Evolutionary conservation across 2,113 vertebrate genomes (phyloP).

Genomic region (Hassar affinis): DNA sequence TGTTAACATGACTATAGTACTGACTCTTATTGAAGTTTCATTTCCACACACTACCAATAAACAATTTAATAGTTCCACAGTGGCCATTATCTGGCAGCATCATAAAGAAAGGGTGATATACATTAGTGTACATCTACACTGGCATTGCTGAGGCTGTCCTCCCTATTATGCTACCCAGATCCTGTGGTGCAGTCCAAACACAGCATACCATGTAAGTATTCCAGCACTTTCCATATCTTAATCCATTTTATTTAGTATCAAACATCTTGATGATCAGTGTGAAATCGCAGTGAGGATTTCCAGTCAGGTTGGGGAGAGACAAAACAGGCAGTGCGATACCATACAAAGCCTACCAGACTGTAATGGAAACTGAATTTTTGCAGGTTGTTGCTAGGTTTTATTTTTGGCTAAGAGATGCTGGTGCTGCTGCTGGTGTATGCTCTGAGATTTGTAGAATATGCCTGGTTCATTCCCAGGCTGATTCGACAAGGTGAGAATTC

Average conservation of each 20-base stretch:
- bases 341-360: background rate
- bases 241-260: background rate
- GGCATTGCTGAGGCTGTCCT: background rate
- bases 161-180: background rate
- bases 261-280: background rate
- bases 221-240: background rate
- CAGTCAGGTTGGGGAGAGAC: background rate
- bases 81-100: background rate
- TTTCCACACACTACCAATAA: background rate
- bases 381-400: background rate
- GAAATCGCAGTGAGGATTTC: background rate
- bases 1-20: background rate
- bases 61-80: background rate
- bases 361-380: background rate
- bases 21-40: background rate
- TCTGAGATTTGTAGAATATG: background rate
- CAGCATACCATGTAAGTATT: background rate
- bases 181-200: background rate
- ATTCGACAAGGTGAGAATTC: constrained; percentile 10
- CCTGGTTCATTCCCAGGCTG: background rate
- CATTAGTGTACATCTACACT: background rate
- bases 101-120: background rate
- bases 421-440: background rate
- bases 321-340: background rate
- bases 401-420: background rate